phyloP scores from a whole-genome alignment of 2,888 invertebrate genomes.

The Anorthoa munda region DNA sequence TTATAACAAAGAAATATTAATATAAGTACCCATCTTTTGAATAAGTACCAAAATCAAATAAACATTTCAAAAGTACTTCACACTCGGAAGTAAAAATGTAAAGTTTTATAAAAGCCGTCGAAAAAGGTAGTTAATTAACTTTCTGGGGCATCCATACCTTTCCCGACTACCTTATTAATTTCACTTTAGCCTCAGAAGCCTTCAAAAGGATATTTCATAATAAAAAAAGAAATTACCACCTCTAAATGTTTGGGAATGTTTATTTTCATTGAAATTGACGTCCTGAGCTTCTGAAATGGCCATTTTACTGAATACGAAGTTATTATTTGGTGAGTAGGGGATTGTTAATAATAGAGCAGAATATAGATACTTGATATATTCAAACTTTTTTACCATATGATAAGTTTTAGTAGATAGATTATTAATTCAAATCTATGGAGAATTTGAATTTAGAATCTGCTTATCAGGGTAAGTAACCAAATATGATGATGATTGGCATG shows the following conservation, averaged over 20 bases:
- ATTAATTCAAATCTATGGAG: no score
- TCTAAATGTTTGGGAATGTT: constrained; percentile 18
- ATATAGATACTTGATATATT: no score
- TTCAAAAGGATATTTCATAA: constrained; percentile 36
- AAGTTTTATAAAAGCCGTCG: constrained; percentile 33
- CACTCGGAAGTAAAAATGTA: constrained; percentile 13
- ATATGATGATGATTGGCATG: no score
- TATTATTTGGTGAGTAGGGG: constrained; percentile 35
- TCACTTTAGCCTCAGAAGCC: constrained; percentile 40
- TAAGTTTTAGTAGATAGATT: no score
- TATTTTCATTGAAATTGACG: constrained; percentile 36
- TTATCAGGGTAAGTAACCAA: no score
- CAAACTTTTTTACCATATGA: no score
- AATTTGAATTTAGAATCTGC: no score
- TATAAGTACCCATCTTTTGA: not conserved
- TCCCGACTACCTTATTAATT: constrained; percentile 50
- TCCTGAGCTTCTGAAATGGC: not conserved
- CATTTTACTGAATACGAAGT: constrained; percentile 12
- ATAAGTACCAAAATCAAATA: constrained; percentile 30
- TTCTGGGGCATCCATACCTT: constrained; percentile 33
- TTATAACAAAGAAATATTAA: constrained; percentile 1
- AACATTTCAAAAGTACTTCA: constrained; percentile 3
- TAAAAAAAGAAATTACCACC: constrained; percentile 37
- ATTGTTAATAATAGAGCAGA: no score
- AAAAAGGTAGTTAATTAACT: constrained; percentile 54